Conservation (phyloP, 2,113 vertebrate species). For the Rhizomys pruinosus region DNA sequence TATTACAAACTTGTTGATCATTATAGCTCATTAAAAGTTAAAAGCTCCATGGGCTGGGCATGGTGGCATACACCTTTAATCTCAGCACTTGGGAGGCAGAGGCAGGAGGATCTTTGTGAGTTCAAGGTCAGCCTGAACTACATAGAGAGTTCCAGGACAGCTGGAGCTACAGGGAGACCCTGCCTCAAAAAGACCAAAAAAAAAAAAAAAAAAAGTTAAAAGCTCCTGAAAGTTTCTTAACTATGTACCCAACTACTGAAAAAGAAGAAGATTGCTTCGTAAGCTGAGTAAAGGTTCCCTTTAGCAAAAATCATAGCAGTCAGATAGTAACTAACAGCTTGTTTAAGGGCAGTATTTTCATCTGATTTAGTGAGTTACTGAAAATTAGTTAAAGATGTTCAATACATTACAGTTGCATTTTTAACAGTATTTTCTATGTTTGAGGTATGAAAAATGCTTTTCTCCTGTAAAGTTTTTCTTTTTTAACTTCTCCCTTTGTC, state of each 20-base stretch:
- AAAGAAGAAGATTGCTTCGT: background rate
- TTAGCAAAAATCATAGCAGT: background rate
- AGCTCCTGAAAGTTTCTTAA: background rate
- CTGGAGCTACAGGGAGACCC: too few species aligned
- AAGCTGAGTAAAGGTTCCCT: background rate
- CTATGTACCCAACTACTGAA: background rate
- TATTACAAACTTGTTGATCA: background rate
- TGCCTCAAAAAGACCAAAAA: too few species aligned
- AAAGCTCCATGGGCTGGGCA: too few species aligned
- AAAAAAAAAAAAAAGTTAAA: slow-evolving; percentile 41
- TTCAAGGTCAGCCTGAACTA: too few species aligned
- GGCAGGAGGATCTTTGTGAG: too few species aligned
- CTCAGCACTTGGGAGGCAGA: too few species aligned
- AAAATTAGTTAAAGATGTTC: slow-evolving; percentile 49
- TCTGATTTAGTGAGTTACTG: background rate
- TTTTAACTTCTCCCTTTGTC: background rate
- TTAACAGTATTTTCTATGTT: slow-evolving; percentile 36
- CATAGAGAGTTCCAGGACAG: too few species aligned
- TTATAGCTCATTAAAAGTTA: slow-evolving; percentile 11
- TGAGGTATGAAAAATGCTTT: slow-evolving; percentile 18
- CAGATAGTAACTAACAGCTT: background rate
- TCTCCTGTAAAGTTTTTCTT: background rate
- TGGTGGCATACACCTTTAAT: too few species aligned
- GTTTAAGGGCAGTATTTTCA: slow-evolving; percentile 30
- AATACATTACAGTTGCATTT: slow-evolving; percentile 1